Base-by-base conservation (phyloP, 2,888 invertebrate species). In the Blera fallax region DNA sequence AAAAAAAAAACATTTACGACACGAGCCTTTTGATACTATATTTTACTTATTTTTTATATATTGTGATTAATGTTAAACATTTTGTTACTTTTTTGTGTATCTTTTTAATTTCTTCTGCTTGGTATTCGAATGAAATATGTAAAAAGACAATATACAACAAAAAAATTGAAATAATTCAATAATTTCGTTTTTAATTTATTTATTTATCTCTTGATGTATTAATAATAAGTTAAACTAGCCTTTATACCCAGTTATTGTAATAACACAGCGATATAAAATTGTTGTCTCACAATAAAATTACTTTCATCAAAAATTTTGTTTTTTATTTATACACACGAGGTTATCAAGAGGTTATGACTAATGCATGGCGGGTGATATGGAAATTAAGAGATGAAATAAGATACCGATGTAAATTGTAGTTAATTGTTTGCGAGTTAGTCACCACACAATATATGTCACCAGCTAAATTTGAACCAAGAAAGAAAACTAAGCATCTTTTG, bases 231-330 rank as follows among this genome's bases (percentile, higher is more conserved):
- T 65, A 50, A 70, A 48, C 21, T 64, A 81, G 76, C 16, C 69
- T 81, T 67, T 81, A 62, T 73, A 80, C 58, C 45, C 60, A 65
- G 37, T 21, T 27, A 73, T n/a, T 67, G 43, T 76, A 65, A 40
- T 56, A 70, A 24, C 24, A 10, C 58, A 70, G 56, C 56, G 48
- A 82, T 37, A 40, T 34, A 65, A 56, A 48, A 27, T 21, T 65
- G 11, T 34, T 62, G 27, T 62, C 16, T 40, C 40, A 40, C 29
- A 73, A 60, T 67, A 77, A 67, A 77, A 43, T 18, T 11, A 45
- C 27, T 74, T 50, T 45, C 48, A 11, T 32, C 3, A 3, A 29
- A 37, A 8, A 37, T 7, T 0, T 14, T 18, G 1, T 29, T 7
- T 34, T 24, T 24, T 24, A 4, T 24, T 24, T 24, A 2, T 24